Conservation (phyloP, 2,113 vertebrate species). For the Fulmarus glacialis region DNA sequence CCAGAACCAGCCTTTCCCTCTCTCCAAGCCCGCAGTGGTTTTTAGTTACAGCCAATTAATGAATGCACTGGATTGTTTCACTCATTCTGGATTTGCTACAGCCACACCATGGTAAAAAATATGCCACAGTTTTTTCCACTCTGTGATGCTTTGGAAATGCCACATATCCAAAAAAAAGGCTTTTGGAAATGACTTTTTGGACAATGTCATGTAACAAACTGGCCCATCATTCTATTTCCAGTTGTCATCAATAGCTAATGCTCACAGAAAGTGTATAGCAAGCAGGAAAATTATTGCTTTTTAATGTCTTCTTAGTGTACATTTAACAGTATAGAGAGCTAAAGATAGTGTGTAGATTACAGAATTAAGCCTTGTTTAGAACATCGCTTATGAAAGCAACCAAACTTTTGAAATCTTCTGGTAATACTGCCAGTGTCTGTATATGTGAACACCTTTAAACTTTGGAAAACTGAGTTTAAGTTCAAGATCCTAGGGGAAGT, state of each 20-base stretch:
- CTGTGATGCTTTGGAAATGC: not conserved
- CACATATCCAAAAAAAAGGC: not conserved
- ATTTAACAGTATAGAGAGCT: not conserved
- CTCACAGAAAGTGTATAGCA: not conserved
- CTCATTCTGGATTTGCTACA: not conserved
- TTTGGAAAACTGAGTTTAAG: not conserved
- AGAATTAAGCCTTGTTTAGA: not conserved
- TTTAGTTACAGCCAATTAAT: not conserved
- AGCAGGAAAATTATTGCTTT: fast-evolving
- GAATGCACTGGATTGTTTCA: not conserved
- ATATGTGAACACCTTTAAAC: not conserved
- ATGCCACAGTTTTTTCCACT: not conserved
- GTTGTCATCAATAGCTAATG: not conserved
- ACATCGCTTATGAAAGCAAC: fast-evolving
- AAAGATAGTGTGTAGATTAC: not conserved
- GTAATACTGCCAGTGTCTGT: not conserved
- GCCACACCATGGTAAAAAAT: not conserved
- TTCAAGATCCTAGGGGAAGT: not conserved
- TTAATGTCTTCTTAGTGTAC: not conserved
- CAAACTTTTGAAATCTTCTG: not conserved
- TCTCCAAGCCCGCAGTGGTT: not conserved
- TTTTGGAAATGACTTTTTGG: not conserved
- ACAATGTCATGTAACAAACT: not conserved
- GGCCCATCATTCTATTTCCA: fast-evolving
- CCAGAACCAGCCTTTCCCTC: not conserved